These are phyloP conservation scores for Linnaemya vulpina DNA, from an alignment of 2,888 invertebrate species.

Conservation along the genomic window DNA sequence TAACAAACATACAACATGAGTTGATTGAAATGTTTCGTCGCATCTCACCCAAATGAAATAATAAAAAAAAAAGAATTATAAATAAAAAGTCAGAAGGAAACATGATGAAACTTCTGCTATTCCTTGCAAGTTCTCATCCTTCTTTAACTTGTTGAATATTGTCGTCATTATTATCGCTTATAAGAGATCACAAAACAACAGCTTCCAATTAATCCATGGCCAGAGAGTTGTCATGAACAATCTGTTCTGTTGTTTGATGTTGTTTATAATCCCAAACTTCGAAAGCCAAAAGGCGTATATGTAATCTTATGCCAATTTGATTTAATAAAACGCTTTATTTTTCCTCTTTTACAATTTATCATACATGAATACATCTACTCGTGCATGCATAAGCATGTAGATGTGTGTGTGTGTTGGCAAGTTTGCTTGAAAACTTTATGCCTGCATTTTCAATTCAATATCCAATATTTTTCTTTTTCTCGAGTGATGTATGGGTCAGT, in stretches of 20 bases:
- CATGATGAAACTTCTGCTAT: constrained; percentile 38
- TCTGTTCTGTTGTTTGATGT: constrained; percentile 62
- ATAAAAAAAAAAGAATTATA: constrained; percentile 1
- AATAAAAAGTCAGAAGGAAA: background rate
- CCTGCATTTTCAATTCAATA: constrained; percentile 14
- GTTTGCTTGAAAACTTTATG: constrained; percentile 1
- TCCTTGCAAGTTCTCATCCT: constrained; percentile 45
- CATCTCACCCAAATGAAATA: constrained; percentile 42
- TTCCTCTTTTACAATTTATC: constrained; percentile 55
- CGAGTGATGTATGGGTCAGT: constrained; percentile 20
- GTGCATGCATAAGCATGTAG: no score
- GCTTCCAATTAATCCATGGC: constrained; percentile 72
- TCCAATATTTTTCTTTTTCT: constrained; percentile 13
- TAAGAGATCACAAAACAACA: constrained; percentile 72
- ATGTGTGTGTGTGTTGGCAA: background rate
- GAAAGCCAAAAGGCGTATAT: constrained; percentile 66
- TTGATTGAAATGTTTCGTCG: constrained; percentile 74
- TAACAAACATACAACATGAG: constrained; percentile 65
- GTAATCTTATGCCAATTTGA: constrained; percentile 70
- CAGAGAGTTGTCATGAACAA: constrained; percentile 71
- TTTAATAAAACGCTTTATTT: constrained; percentile 69
- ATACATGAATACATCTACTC: no score
- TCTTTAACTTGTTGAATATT: constrained; percentile 29
- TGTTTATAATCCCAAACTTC: constrained; percentile 58
- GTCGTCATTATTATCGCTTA: constrained; percentile 69